Conservation (phyloP, 2,888 invertebrate genomes). For the Phaonia tiefii region DNA sequence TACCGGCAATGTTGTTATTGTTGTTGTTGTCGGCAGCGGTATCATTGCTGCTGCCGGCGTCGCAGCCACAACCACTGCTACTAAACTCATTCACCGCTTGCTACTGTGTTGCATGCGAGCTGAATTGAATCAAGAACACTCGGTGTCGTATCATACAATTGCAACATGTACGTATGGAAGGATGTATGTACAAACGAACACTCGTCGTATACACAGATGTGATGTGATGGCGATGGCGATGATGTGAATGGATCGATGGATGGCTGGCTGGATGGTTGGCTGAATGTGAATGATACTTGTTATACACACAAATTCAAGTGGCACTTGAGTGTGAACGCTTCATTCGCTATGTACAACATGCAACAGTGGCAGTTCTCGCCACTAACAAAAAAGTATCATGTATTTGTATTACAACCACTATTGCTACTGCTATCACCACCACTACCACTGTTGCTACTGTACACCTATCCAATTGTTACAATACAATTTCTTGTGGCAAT, state of each 20-base stretch:
- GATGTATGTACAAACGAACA: too few species aligned
- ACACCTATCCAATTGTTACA: too few species aligned
- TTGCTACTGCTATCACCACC: not conserved
- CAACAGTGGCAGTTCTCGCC: slow-evolving; percentile 3
- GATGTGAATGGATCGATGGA: slow-evolving; percentile 40
- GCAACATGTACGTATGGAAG: slow-evolving; percentile 29
- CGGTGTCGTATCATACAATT: slow-evolving; percentile 1
- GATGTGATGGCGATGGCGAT: not conserved
- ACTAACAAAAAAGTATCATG: slow-evolving; percentile 10
- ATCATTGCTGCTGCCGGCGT: slow-evolving; percentile 32
- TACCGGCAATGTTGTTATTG: not conserved
- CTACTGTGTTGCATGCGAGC: slow-evolving; percentile 12
- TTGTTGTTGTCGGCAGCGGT: slow-evolving; percentile 54
- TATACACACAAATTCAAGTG: slow-evolving; percentile 33
- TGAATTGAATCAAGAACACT: not conserved
- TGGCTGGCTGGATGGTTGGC: slow-evolving; percentile 21
- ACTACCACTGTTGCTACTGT: not conserved
- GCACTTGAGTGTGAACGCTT: slow-evolving; percentile 23
- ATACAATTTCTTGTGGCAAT: not conserved
- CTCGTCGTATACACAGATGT: not conserved
- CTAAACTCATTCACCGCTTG: not conserved
- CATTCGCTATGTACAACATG: not conserved
- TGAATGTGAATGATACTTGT: slow-evolving; percentile 31
- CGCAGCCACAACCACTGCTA: not conserved
- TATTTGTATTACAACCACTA: not conserved